These are phyloP conservation scores for Centruroides sculpturatus DNA, from an alignment of 1,140 invertebrate genomes.

Conservation along the genomic window DNA sequence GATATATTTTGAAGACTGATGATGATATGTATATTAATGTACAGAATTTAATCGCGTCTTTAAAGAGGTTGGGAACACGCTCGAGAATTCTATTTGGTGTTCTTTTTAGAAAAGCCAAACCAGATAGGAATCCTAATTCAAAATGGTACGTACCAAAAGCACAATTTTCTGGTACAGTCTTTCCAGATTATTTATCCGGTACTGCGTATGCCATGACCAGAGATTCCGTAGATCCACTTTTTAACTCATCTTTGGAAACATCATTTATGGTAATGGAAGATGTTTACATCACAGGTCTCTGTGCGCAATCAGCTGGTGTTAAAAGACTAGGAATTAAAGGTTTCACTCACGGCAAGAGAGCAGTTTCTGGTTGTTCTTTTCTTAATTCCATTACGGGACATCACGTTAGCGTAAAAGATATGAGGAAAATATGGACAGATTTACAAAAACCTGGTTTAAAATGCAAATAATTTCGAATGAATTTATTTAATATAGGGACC, in stretches of 20 bases:
- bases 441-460: slow-evolving; percentile 1
- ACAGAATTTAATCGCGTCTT: slow-evolving; percentile 31
- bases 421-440: slow-evolving; percentile 12
- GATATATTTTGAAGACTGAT: slow-evolving; percentile 36
- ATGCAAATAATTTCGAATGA: not conserved
- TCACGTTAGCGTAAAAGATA: slow-evolving; percentile 8
- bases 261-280: slow-evolving; percentile 33
- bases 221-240: slow-evolving; percentile 23
- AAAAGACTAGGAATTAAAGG: not conserved
- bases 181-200: slow-evolving; percentile 71
- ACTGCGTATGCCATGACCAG: slow-evolving; percentile 64
- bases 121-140: slow-evolving; percentile 50
- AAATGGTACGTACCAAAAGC: slow-evolving; percentile 44
- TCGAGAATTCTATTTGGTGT: slow-evolving; percentile 42
- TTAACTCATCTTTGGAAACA: slow-evolving; percentile 2
- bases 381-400: slow-evolving; percentile 8
- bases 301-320: slow-evolving; percentile 1
- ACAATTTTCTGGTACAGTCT: slow-evolving; percentile 53
- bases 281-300: slow-evolving; percentile 30
- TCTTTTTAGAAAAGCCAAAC: slow-evolving; percentile 65
- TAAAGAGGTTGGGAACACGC: not conserved
- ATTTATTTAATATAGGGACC: no score
- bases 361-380: slow-evolving; percentile 8
- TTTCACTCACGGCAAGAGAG: slow-evolving; percentile 2
- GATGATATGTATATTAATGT: slow-evolving; percentile 39